Conservation (phyloP, 2,113 vertebrate species). For the Clarias batrachus region DNA sequence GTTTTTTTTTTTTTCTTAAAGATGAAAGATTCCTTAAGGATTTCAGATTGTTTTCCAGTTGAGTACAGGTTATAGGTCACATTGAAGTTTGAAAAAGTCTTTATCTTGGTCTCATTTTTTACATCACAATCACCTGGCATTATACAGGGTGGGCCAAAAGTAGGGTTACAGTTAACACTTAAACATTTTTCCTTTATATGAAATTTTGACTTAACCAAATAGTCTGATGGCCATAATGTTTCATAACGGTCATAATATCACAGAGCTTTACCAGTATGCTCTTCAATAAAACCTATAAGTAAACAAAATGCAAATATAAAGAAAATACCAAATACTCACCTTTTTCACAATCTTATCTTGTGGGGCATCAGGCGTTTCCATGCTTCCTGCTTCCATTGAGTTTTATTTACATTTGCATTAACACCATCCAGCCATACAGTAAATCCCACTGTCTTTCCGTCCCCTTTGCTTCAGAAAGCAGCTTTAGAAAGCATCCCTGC, state of each 20-base stretch:
- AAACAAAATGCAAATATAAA: background rate
- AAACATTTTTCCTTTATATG: no score
- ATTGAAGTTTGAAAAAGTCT: no score
- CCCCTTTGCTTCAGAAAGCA: constrained; percentile 7
- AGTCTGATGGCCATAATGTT: no score
- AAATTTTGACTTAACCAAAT: no score
- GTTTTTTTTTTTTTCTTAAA: no score
- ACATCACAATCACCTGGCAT: no score
- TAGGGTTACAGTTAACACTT: no score
- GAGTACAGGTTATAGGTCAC: no score
- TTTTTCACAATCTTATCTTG: constrained; percentile 71
- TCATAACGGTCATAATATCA: background rate
- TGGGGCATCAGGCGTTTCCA: constrained; percentile 61
- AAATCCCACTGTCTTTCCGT: constrained; percentile 14
- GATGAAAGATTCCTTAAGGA: no score
- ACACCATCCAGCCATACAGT: constrained; percentile 44
- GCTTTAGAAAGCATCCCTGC: constrained; percentile 37
- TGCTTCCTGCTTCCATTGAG: constrained; percentile 56
- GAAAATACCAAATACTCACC: constrained; percentile 57
- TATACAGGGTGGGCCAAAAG: no score
- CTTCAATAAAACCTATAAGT: background rate
- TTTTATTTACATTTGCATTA: constrained; percentile 48
- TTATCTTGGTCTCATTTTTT: no score
- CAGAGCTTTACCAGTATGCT: background rate
- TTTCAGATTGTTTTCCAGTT: no score